These are phyloP conservation scores for Rhabdophis nuchalis DNA, from an alignment of 2,797 vertebrate genomes.

Conservation along the genomic window DNA sequence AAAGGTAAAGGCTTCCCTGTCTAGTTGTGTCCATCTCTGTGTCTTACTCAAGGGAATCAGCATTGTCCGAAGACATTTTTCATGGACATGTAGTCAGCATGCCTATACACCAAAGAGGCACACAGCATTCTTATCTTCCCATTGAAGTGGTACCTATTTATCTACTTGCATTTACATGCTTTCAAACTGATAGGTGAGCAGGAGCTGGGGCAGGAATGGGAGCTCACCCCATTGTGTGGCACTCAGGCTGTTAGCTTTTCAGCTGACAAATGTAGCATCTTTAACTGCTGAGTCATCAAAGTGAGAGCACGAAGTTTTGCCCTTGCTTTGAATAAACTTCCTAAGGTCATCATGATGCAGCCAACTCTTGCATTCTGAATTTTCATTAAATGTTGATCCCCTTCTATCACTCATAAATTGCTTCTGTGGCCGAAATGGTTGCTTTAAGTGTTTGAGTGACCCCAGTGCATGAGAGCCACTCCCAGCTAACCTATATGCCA, in stretches of 20 bases:
- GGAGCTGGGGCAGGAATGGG: neutral
- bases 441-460: neutral
- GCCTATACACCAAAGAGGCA: neutral
- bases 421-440: neutral
- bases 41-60: neutral
- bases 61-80: neutral
- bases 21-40: neutral
- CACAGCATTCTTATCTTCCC: neutral
- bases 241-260: neutral
- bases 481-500: neutral
- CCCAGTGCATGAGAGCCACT: neutral
- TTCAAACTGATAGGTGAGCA: neutral
- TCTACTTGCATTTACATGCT: neutral
- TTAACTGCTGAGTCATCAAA: neutral
- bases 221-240: neutral
- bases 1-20: neutral
- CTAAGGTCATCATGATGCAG: neutral
- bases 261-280: neutral
- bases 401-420: neutral
- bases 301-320: neutral
- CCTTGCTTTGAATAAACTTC: neutral
- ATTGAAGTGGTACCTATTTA: neutral
- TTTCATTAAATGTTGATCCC: neutral
- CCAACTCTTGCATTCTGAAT: neutral
- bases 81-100: neutral